Conservation (phyloP, 2,797 vertebrate genomes). For the Hoplostethus mediterraneus region DNA sequence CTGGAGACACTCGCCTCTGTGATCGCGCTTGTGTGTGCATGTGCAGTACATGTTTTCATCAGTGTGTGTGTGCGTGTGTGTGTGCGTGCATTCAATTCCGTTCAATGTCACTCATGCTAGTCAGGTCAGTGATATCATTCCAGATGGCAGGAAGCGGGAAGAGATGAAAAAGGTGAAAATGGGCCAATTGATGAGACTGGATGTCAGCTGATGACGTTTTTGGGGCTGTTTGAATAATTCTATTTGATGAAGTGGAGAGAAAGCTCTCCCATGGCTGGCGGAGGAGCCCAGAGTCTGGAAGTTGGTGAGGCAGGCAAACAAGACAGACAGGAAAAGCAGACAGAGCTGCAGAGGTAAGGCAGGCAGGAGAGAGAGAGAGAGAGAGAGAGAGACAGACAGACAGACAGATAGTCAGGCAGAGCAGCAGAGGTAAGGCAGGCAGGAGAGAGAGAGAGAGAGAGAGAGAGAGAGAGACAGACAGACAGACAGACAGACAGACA, state of each 20-base stretch:
- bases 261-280: conserved; percentile 3
- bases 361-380: too few species aligned
- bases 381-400: too few species aligned
- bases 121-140: conserved; percentile 21
- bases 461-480: too few species aligned
- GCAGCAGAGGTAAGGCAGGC: too few species aligned
- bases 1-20: conserved; percentile 33
- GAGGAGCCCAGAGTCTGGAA: background rate
- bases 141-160: conserved; percentile 26
- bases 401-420: too few species aligned
- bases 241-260: conserved; percentile 19
- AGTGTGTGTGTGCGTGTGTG: conserved; percentile 7
- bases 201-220: conserved; percentile 25
- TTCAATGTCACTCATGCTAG: conserved; percentile 2
- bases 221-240: conserved; percentile 48
- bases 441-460: too few species aligned
- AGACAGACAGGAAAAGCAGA: background rate
- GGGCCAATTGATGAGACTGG: conserved; percentile 9
- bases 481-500: too few species aligned
- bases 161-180: conserved; percentile 7
- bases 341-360: background rate
- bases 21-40: background rate
- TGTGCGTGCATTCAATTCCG: background rate
- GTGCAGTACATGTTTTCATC: background rate
- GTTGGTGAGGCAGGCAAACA: background rate